Conservation (phyloP, 2,888 invertebrate genomes). For the Cephus pygmeus region DNA sequence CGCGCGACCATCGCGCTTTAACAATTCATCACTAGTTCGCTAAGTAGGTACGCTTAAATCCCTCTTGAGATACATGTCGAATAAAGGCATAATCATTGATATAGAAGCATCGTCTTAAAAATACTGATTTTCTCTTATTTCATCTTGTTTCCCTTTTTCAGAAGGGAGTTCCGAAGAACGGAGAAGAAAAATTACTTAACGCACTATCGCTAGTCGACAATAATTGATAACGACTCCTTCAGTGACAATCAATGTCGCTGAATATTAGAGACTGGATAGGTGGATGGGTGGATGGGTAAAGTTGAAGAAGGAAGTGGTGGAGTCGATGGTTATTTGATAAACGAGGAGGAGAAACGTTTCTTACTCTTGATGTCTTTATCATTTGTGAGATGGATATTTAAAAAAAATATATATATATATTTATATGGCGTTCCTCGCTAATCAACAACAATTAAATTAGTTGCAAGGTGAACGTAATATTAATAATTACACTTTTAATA, state of each 20-base stretch:
- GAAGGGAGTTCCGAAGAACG: background rate
- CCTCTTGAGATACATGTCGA: slow-evolving; percentile 22
- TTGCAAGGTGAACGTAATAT: slow-evolving; percentile 19
- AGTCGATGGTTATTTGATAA: background rate
- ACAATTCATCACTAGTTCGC: background rate
- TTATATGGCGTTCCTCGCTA: slow-evolving; percentile 12
- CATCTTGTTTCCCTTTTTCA: slow-evolving; percentile 15
- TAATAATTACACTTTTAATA: slow-evolving; percentile 26
- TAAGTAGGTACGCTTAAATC: slow-evolving; percentile 1
- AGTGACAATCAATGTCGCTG: slow-evolving; percentile 20
- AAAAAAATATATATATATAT: slow-evolving; percentile 7
- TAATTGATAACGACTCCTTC: slow-evolving; percentile 22
- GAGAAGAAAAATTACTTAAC: background rate
- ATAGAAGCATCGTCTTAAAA: slow-evolving; percentile 44
- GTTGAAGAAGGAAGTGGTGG: no score
- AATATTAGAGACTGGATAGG: slow-evolving; percentile 26
- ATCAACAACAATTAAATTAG: slow-evolving; percentile 35
- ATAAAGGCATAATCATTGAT: slow-evolving; percentile 37
- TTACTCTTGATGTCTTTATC: background rate
- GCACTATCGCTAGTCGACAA: background rate
- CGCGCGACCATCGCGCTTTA: background rate
- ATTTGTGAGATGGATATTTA: background rate
- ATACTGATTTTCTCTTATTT: slow-evolving; percentile 39
- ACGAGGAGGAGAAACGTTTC: background rate
- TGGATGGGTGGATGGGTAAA: background rate